Evolutionary conservation across 2,888 invertebrate species (phyloP).

Genomic region (Acrobasis consociella): DNA sequence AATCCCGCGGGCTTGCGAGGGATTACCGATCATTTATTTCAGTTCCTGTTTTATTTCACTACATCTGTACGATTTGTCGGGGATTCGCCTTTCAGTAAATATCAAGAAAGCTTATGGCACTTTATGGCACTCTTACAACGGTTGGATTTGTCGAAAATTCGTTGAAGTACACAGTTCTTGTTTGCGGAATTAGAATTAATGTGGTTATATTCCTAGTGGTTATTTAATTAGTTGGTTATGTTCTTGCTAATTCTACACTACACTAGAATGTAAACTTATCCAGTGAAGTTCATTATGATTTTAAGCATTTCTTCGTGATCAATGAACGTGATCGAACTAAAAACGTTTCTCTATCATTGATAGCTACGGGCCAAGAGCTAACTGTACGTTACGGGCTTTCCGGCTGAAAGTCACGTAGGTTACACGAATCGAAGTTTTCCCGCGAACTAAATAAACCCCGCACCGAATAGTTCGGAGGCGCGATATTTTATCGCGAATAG

Average conservation of each 20-base stretch:
- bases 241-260: too few species aligned
- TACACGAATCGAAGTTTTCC: conserved; percentile 14
- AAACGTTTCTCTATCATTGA: background rate
- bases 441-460: conserved; percentile 14
- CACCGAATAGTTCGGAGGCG: conserved; percentile 13
- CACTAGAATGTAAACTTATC: too few species aligned
- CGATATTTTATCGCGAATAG: conserved; percentile 22
- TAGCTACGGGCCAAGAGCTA: conserved; percentile 8
- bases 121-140: background rate
- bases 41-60: conserved; percentile 11
- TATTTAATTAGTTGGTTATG: too few species aligned
- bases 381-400: conserved; percentile 36
- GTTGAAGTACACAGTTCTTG: too few species aligned
- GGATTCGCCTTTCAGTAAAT: background rate
- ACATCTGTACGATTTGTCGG: conserved; percentile 5
- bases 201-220: too few species aligned
- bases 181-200: too few species aligned
- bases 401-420: conserved; percentile 17
- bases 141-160: background rate
- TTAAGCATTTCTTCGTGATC: background rate
- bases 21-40: conserved; percentile 36
- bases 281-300: too few species aligned
- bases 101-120: background rate
- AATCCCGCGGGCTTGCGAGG: conserved; percentile 35
- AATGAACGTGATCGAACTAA: background rate